Evolutionary conservation across 2,113 vertebrate species (phyloP).

Genomic region (Spheniscus mendiculus): DNA sequence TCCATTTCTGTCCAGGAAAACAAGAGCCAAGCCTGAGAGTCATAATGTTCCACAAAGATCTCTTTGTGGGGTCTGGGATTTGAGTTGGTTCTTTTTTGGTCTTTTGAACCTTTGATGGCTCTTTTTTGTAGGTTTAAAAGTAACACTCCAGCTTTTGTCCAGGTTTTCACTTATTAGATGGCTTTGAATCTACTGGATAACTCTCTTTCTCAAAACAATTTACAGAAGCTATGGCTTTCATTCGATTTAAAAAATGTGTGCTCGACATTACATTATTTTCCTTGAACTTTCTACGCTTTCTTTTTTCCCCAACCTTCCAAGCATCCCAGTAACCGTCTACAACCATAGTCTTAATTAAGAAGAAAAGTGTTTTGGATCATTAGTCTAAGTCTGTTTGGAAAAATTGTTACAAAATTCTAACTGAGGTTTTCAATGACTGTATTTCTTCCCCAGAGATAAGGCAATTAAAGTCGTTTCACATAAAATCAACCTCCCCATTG

Average conservation of each 20-base stretch:
- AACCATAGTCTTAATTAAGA: slow-evolving; percentile 41
- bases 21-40: background rate
- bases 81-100: background rate
- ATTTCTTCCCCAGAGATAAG: slow-evolving; percentile 67
- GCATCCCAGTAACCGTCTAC: background rate
- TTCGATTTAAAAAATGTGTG: background rate
- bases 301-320: background rate
- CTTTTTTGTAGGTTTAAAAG: background rate
- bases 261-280: fast-evolving
- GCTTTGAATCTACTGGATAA: background rate
- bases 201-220: background rate
- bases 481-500: slow-evolving; percentile 60
- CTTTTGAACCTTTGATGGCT: background rate
- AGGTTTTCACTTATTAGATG: background rate
- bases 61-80: background rate
- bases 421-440: slow-evolving; percentile 57
- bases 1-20: background rate
- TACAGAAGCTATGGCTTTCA: background rate
- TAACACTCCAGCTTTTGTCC: background rate
- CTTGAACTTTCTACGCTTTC: background rate
- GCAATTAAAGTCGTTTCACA: slow-evolving; percentile 72
- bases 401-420: slow-evolving; percentile 51
- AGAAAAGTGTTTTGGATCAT: background rate
- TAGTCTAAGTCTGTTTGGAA: slow-evolving; percentile 29
- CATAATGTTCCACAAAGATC: background rate